Base-by-base conservation (phyloP, 2,797 vertebrate species). In the Ispidina picta region DNA sequence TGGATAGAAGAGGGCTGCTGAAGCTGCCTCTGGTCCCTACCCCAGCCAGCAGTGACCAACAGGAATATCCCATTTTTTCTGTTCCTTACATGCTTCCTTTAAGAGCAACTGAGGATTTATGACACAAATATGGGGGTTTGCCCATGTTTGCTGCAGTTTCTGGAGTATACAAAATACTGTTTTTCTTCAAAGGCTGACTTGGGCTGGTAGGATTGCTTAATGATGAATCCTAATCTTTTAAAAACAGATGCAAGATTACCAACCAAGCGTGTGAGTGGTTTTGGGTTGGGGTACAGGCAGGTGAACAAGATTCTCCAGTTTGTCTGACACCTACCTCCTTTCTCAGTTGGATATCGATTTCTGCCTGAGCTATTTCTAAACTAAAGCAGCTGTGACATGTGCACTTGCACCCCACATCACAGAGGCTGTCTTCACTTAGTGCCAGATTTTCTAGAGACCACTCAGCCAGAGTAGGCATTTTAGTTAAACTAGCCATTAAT, bases 401-500 rank as follows among this genome's bases (percentile, higher is more conserved):
- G 31, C 59, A 68, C 92, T 95, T 94, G 46, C 71, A 85, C 59
- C 52, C 44, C 49, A 15, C 4, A 1, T 31, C 68, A 43, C 5
- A n/a, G 33, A 62, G n/a, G 64, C 66, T 87, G 66, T 39, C 54
- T 82, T 88, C 69, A 44, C 28, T 85, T 90, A 17, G 5, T 59
- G 31, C 54, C 91, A 80, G 68, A 56, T 92, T 91, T 96, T 73
- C 84, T 59, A 20, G 83, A 81, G 60, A 59, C 37, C 49, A 63
- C 69, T 93, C 89, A 70, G 86, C n/a, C 39, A 15, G 23, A 48
- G 48, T 14, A 55, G 13, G 66, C 49, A 73, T 86, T 88, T 93
- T 63, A 83, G 70, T 71, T 74, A 76, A 96, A 89, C 35, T 59
- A 96, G 66, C 70, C 68, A 70, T 88, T 93, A 83, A 75, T 62